Evolutionary conservation across 2,797 vertebrate species (phyloP), one percentile per base, ranked within the genome.

Genomic region (Eulemur mongoz): DNA sequence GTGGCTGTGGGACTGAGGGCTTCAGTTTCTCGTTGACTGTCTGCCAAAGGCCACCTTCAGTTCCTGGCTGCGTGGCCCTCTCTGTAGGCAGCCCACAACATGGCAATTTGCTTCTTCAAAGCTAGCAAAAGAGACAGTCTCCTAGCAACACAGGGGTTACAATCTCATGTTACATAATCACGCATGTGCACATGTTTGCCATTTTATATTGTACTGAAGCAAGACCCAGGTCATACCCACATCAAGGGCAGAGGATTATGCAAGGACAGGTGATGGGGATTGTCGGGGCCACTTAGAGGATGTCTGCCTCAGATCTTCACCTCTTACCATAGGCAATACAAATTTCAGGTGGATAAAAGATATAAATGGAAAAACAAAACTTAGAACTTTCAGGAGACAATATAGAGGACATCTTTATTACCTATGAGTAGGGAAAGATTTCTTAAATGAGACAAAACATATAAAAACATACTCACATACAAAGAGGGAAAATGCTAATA

Each of bases 81-180:
- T 18, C 23, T n/a, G 18, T 4, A 5, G 79, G 54, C 5, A 32
- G 43, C 35, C 73, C n/a, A 72, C 2, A 5, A 23, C 0, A 0
- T 50, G 89, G 79, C 8, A 23, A 9, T 20, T 52, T 83, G 38
- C 22, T 73, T 73, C 84, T 87, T 73, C 84, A 45, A 59, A 73
- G 50, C 20, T 13, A 54, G 30, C 57, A 27, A 38, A n/a, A 67
- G 20, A 65, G 30, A 35, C 3, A n/a, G 48, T 65, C n/a, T 75
- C 14, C 43, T 12, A 50, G n/a, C 17, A 63, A 75, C 57, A 32
- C 10, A 5, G 43, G 5, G 13, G 5, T 61, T 50, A 9, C 27
- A n/a, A 14, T 25, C 43, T 50, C 52, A 13, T 8, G 20, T 13
- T 52, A 13, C 18, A 10, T 12, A 40, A 40, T 18, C 61, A 14